A percentile compares a stretch with the other conserved stretches of the same genome.
Evolutionary conservation across 2,888 invertebrate species (phyloP).

Genomic region (Oscheius sp.): DNA sequence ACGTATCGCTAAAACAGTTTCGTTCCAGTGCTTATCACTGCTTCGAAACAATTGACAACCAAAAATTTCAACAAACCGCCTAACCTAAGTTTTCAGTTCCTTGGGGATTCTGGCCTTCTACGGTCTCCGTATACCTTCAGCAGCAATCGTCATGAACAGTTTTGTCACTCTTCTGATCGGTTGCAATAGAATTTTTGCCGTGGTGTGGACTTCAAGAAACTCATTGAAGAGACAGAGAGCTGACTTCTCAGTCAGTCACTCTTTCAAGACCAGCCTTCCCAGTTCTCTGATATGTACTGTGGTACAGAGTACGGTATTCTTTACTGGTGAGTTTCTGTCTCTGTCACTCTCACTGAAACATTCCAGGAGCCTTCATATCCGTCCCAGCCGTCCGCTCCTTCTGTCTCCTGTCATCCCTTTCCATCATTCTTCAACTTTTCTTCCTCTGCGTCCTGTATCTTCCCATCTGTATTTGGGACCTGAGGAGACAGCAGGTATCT

Average conservation of each 20-base stretch:
- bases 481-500: constrained; percentile 79
- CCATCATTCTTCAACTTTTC: constrained; percentile 91
- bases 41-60: not conserved
- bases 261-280: constrained; percentile 12
- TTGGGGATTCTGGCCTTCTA: constrained; percentile 87
- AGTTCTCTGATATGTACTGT: constrained; percentile 24
- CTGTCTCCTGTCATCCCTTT: constrained; percentile 94
- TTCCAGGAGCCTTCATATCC: constrained; percentile 86
- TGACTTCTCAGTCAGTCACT: not conserved
- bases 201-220: constrained; percentile 11
- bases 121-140: constrained; percentile 84
- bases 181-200: constrained; percentile 94
- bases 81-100: constrained; percentile 36
- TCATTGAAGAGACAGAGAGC: not conserved
- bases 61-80: not conserved
- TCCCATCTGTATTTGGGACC: constrained; percentile 89
- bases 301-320: constrained; percentile 23
- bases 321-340: not conserved
- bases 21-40: too few species aligned
- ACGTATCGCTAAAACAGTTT: not conserved
- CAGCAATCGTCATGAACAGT: constrained; percentile 91
- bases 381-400: constrained; percentile 98
- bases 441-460: constrained; percentile 96
- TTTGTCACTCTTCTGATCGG: constrained; percentile 94
- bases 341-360: not conserved